Percentiles rank a stretch among this genome's conserved stretches.
Conservation (phyloP, 2,113 vertebrate species). For the Nanger granti region DNA sequence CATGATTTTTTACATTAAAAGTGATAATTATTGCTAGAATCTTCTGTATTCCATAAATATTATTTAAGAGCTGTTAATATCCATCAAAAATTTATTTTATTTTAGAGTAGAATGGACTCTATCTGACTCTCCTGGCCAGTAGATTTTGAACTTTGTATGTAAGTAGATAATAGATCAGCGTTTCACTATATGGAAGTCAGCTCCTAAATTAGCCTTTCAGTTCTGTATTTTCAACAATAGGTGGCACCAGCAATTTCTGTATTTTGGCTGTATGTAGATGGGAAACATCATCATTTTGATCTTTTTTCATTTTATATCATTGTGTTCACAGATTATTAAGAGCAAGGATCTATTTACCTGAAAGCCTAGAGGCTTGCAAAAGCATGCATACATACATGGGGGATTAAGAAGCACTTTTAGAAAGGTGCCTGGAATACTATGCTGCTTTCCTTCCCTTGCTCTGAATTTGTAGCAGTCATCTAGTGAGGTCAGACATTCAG, state of each 20-base stretch:
- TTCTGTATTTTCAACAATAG: constrained; percentile 75
- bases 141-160: not conserved
- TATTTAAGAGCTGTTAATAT: not conserved
- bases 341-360: constrained; percentile 20
- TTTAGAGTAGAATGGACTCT: not conserved
- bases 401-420: not conserved
- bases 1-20: not conserved
- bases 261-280: constrained; percentile 16
- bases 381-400: not conserved
- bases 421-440: not conserved
- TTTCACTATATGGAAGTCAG: not conserved
- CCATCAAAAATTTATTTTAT: not conserved
- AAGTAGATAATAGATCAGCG: not conserved
- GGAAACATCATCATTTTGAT: constrained; percentile 39
- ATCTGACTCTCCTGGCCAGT: not conserved
- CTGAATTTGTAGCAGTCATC: not conserved
- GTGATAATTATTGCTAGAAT: not conserved
- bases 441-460: not conserved
- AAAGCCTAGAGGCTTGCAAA: constrained; percentile 6
- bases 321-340: constrained; percentile 52
- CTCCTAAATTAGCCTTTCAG: constrained; percentile 29
- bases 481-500: not conserved
- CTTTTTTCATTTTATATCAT: constrained; percentile 46
- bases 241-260: constrained; percentile 73
- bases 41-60: not conserved